phyloP scores from a whole-genome alignment of 92 coral and sea anemone genomes.

The Plumapathes pennacea region DNA sequence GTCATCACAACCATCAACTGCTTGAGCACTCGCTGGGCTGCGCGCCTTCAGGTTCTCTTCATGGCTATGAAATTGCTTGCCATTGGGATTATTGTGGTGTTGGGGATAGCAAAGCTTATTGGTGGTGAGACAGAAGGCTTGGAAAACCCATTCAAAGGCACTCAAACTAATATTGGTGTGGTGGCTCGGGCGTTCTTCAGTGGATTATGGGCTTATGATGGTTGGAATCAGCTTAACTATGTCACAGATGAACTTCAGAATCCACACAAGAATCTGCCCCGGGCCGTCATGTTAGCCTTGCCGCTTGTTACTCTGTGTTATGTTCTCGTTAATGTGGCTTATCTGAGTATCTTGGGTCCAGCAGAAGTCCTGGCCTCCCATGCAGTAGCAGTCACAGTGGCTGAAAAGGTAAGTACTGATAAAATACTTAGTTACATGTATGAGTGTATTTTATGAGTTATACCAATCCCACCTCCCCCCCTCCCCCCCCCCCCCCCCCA shows the following conservation, averaged over 20 bases:
- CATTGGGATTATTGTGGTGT: conserved; percentile 55
- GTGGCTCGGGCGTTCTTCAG: conserved; percentile 79
- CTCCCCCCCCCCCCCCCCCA: too few relatives aligned
- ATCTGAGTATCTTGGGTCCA: conserved; percentile 67
- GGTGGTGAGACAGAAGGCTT: conserved; percentile 62
- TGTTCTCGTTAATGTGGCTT: conserved; percentile 68
- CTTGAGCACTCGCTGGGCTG: conserved; percentile 70
- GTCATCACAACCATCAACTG: conserved; percentile 69
- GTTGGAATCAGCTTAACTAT: conserved; percentile 84
- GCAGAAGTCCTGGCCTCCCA: conserved; percentile 67
- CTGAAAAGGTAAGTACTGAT: conserved; percentile 73
- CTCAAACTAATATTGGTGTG: conserved; percentile 60
- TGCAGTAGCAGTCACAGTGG: conserved; percentile 78
- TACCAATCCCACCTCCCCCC: too few relatives aligned
- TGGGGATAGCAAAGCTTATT: conserved; percentile 45
- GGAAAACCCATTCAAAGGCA: conserved; percentile 62
- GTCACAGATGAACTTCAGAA: conserved; percentile 77
- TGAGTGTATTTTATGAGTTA: too few relatives aligned
- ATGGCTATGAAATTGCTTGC: conserved; percentile 75
- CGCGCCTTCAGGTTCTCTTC: conserved; percentile 66
- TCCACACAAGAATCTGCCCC: conserved; percentile 73
- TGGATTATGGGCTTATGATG: conserved; percentile 89
- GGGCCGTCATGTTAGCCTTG: conserved; percentile 62
- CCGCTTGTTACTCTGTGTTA: conserved; percentile 82
- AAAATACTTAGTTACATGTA: too few relatives aligned